Evolutionary conservation across 2,888 invertebrate species (phyloP), one percentile per base, ranked within the genome.

Genomic region (Ligdia adustata): DNA sequence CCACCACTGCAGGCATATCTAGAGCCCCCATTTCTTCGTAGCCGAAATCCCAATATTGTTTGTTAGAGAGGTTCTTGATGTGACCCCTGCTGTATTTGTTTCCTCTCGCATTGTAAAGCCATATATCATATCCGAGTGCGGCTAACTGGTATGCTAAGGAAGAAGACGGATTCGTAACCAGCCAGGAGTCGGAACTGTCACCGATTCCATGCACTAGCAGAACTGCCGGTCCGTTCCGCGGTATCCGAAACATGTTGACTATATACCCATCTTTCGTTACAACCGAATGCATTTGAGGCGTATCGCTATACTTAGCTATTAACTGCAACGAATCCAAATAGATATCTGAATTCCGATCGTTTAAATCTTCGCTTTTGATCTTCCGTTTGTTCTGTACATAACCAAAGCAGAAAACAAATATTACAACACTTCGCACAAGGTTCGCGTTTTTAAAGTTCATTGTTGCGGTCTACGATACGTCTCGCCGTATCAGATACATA

Each of bases 141-240:
- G 79, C 69, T 41, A 89, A 57, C 43, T 73, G 74, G 54, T 72
- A 87, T 1, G 83, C 82, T 34, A 86, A 38, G 0, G 86, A 86
- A 13, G 72, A 64, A 7, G 60, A 53, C 6, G 82, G 84, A 14
- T 85, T 85, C 4, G 84, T 59, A 11, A 87, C 76, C 43, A 88
- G 35, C 87, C 88, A 89, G 1, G 76, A 79, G 55, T 89, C 88
- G 0, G 88, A 86, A 55, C 85, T 85, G 35, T 88, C 88, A 22
- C 75, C 79, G 31, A 88, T 76, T 4, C 88, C 88, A 39, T 89
- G 88, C 34, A 70, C 80, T 43, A 89, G 60, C 18, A 89, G 53
- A 41, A 87, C 76, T 24, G 84, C 79, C 7, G 83, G 79, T 40
- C 86, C 88, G 33, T 64, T 69, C 1, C 61, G 69, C 0, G 72